A percentile compares a stretch with the other conserved stretches of the same genome.
Evolutionary conservation across 2,888 invertebrate species (phyloP).

Genomic region (Drosophila cognata): DNA sequence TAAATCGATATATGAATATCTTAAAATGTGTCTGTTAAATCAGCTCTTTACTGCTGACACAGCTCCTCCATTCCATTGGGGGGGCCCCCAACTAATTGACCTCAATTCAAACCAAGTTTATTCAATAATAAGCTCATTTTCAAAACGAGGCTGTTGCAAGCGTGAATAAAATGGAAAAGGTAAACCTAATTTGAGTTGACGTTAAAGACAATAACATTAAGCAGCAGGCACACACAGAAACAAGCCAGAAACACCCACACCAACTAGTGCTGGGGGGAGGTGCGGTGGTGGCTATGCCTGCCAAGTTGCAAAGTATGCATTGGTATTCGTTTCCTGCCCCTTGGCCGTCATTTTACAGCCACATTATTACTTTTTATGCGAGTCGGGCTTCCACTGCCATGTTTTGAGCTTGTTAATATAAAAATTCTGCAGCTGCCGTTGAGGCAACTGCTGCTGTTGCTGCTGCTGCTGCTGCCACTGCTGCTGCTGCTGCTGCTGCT

Average conservation of each 20-base stretch:
- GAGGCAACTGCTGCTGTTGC: neutral
- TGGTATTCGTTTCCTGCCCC: constrained; percentile 45
- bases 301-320: constrained; percentile 52
- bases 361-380: constrained; percentile 72
- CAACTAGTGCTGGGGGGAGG: neutral
- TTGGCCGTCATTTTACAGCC: constrained; percentile 60
- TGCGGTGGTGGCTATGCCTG: neutral
- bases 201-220: constrained; percentile 33
- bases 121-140: constrained; percentile 28
- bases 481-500: constrained; percentile 1
- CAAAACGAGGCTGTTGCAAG: constrained; percentile 14
- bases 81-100: neutral
- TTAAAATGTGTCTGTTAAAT: neutral
- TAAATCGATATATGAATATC: neutral
- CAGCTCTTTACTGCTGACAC: neutral
- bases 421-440: constrained; percentile 53
- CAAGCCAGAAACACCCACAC: neutral
- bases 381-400: constrained; percentile 41
- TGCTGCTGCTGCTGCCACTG: neutral
- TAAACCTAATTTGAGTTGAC: constrained; percentile 62
- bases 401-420: constrained; percentile 74
- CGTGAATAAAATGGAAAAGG: constrained; percentile 18
- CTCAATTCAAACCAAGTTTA: neutral
- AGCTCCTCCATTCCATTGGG: neutral
- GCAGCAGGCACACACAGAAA: constrained; percentile 14